Evolutionary conservation across 2,113 vertebrate species (phyloP), one percentile per base, ranked within the genome.

Genomic region (Sarotherodon lohbergeri): DNA sequence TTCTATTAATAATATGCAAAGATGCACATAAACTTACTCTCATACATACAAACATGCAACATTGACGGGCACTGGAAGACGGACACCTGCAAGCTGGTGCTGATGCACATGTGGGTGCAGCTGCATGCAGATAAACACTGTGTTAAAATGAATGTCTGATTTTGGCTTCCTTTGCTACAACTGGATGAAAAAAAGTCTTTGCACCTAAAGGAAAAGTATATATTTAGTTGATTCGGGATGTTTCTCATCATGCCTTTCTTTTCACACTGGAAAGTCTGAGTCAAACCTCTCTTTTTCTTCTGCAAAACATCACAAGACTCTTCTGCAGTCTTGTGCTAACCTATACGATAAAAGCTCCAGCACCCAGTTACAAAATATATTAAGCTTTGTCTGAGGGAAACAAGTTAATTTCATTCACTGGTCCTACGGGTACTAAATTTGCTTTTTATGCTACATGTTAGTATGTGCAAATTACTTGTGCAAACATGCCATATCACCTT

Each of bases 401-500:
- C 32, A 43, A 57, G 59, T 89, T 92, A 17, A 90, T 89, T 89
- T 89, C 55, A 71, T 79, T 80, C 59, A 68, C 14, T 41, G 57
- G 84, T 76, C 84, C 87, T 79, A 83, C 11, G 80, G 84, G 81
- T 82, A 82, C 43, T 71, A 83, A 92, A 84, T 89, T 78, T 19
- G 32, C 66, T 82, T 89, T 86, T 87, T 82, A 86, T 55, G 48
- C 83, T 80, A 59, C 68, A 88, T 89, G 76, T 82, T 89, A n/a
- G 61, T 76, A 63, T 41, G 59, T 43, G 61, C 91, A 80, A 94
- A 91, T 92, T 90, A 94, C 88, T 88, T 87, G 54, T 54, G 46
- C 39, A 89, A 83, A 88, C 79, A 89, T 55, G 86, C 48, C 80
- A 59, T 34, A 12, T 34, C 19, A 78, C 73, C 46, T 52, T 52